phyloP scores from a whole-genome alignment of 37 sponge, comb jelly and placozoan genomes.

The Beroe ovata region DNA sequence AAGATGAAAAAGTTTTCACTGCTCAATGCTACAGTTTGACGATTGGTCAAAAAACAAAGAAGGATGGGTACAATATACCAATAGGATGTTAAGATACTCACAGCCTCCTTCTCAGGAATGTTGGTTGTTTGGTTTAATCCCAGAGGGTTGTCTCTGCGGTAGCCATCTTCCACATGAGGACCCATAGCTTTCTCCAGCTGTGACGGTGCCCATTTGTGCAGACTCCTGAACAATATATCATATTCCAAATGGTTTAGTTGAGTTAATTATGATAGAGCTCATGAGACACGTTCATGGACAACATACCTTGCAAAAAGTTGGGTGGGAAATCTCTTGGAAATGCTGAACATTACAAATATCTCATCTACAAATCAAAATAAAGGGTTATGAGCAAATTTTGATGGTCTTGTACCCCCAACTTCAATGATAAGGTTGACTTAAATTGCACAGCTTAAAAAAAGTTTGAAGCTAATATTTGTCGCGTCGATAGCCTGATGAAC shows the following conservation, averaged over 20 bases:
- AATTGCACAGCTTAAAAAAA: too few relatives aligned
- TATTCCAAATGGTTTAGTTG: not conserved
- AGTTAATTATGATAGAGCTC: not conserved
- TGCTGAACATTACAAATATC: not conserved
- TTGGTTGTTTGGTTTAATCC: not conserved
- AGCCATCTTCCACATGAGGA: constrained; percentile 5
- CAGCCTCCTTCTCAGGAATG: constrained; percentile 43
- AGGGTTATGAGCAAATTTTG: too few relatives aligned
- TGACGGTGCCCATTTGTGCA: constrained; percentile 16
- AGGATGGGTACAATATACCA: not conserved
- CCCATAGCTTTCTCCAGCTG: constrained; percentile 39
- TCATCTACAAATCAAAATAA: too few relatives aligned
- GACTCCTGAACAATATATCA: not conserved
- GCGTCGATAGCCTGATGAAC: too few relatives aligned
- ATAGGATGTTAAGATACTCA: too few relatives aligned
- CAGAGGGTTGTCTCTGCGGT: not conserved
- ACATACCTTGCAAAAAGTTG: not conserved
- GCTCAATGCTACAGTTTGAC: not conserved
- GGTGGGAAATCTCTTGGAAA: not conserved
- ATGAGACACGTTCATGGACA: not conserved
- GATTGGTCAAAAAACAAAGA: not conserved
- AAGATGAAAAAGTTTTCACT: not conserved
- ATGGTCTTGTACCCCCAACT: too few relatives aligned
- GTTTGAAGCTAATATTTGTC: too few relatives aligned
- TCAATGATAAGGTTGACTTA: too few relatives aligned